Evolutionary conservation across 1,140 invertebrate genomes (phyloP).

Genomic region (Danaus melanippus): DNA sequence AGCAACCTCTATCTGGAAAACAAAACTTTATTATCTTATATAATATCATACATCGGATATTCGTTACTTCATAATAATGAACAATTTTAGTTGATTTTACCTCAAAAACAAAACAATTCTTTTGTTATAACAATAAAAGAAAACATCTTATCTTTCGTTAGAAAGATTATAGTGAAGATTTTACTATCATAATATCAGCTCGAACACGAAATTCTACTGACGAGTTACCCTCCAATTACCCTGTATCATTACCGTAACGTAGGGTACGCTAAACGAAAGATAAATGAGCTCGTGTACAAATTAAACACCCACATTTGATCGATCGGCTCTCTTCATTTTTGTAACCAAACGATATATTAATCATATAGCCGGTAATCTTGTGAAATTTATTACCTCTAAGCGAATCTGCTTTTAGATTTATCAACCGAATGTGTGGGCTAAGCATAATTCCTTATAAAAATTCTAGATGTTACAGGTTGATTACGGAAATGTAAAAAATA

Average conservation of each 20-base stretch:
- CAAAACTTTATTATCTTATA: no score
- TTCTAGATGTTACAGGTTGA: slow-evolving; percentile 17
- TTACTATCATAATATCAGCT: no score
- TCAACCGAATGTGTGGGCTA: slow-evolving; percentile 64
- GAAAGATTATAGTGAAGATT: no score
- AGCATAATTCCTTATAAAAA: slow-evolving; percentile 17
- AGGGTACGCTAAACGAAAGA: slow-evolving; percentile 49
- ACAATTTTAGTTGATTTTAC: no score
- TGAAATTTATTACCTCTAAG: slow-evolving; percentile 69
- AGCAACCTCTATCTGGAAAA: no score
- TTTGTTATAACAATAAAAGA: no score
- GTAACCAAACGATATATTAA: slow-evolving; percentile 55
- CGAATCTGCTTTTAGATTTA: slow-evolving; percentile 62
- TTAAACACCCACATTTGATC: slow-evolving; percentile 67
- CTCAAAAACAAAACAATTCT: no score
- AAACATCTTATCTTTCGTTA: no score
- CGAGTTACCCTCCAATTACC: slow-evolving; percentile 22
- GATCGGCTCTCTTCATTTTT: slow-evolving; percentile 66
- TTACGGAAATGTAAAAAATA: no score
- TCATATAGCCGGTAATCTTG: slow-evolving; percentile 58
- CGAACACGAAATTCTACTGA: slow-evolving; percentile 10
- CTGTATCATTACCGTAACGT: slow-evolving; percentile 42
- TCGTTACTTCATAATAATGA: no score
- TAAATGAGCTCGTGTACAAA: slow-evolving; percentile 52
- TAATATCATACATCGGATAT: no score